Base-by-base conservation (phyloP, 2,888 invertebrate species). In the Drosophila dives region DNA sequence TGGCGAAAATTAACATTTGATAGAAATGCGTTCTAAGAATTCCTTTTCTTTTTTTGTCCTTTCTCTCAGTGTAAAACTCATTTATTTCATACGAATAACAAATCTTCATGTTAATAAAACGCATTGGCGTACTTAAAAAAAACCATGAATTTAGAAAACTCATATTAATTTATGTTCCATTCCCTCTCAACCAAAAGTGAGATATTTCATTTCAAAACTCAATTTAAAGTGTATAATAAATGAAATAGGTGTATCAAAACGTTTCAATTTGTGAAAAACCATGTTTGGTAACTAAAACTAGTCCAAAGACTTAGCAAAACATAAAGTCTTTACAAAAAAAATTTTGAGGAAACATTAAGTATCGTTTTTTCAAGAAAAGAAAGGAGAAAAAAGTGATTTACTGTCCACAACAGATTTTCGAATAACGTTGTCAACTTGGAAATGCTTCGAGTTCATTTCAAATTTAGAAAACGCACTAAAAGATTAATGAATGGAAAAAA, bases 1-100 rank as follows among this genome's bases (percentile, higher is more conserved):
- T 75, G 75, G 61, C 66, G 12, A 75, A 60, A 59, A 66, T 55
- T 17, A 64, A 60, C 20, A 34, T 53, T 58, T 11, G n/a, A 49
- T 55, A 40, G 33, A 51, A 51, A 45, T 55, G 45, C 32, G 20
- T 32, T 34, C 10, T 29, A 26, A 29, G 29, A 29, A 29, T 29
- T 38, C 12, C 4, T 26, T 2, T 11, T 10, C 1, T 3, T 50
- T 51, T 32, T 55, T 15, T 29, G 20, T 29, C 8, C 8, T 40
- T 29, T 8, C 20, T 23, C 7, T 23, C 45, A 45, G 15, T 23
- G 20, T 15, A 45, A 8, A 15, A 3, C 38, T 17, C 17, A 36
- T 36, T 36, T 7, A 36, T 15, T 17, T 7, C 17, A 17, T 36
- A 17, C 38, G 38, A 3, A 17, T 38, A 8, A 3, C 8, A 38